phyloP scores from a whole-genome alignment of 1,140 invertebrate species.

The Orchesella cincta region DNA sequence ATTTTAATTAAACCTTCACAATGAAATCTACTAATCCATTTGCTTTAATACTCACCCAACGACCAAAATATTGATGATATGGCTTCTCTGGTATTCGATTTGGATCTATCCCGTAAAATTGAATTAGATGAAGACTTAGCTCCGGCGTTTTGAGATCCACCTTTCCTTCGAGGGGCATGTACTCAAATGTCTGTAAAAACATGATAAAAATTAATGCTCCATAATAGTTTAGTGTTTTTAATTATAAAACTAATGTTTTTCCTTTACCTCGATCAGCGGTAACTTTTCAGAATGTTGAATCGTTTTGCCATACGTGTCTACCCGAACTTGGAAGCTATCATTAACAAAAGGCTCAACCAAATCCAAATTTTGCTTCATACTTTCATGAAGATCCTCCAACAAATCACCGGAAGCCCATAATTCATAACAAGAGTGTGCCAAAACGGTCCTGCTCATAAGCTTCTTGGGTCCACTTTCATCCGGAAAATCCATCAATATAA shows the following conservation, averaged over 20 bases:
- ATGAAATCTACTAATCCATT: constrained; percentile 15
- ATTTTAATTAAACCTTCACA: neutral
- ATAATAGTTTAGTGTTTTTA: neutral
- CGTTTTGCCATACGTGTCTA: constrained; percentile 86
- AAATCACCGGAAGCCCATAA: constrained; percentile 70
- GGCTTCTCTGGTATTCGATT: constrained; percentile 72
- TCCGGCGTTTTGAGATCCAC: constrained; percentile 84
- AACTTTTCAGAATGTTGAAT: constrained; percentile 76
- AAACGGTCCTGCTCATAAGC: constrained; percentile 74
- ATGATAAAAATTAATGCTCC: constrained; percentile 1
- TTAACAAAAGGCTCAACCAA: constrained; percentile 62
- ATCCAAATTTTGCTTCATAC: constrained; percentile 63
- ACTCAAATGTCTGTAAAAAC: constrained; percentile 68
- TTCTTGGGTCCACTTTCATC: constrained; percentile 64
- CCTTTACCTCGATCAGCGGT: constrained; percentile 81
- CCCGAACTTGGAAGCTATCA: constrained; percentile 76
- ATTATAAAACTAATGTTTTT: too few relatives aligned
- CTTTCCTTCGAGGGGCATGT: constrained; percentile 75
- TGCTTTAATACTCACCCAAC: constrained; percentile 66
- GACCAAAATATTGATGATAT: constrained; percentile 77
- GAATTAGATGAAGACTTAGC: constrained; percentile 74
- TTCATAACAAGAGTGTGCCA: constrained; percentile 75
- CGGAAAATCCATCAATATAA: constrained; percentile 74
- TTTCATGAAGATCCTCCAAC: constrained; percentile 64
- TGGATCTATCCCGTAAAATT: constrained; percentile 81